Base-by-base conservation (phyloP, 53 echinoderm and acorn worm species). In the Paelopatides confundens region DNA sequence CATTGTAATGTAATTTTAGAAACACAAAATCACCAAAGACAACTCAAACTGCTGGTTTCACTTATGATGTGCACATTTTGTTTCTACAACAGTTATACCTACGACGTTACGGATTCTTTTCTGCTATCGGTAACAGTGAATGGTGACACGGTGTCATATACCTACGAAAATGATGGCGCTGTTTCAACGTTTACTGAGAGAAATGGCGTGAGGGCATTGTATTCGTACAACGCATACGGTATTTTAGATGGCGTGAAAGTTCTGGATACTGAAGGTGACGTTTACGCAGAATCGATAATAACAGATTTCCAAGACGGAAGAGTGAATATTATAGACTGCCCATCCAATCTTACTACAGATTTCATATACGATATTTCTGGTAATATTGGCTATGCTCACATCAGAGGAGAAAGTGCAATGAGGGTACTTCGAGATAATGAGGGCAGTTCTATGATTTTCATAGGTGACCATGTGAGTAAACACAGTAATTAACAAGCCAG, bases 131-230 rank as follows among this genome's bases (percentile, higher is more conserved):
- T 76, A 13, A 71, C 69, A 5, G 66, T 76, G 5, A 71, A 85
- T 32, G 90, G 48, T 26, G 29, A 74, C 21, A 43, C 48, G 11
- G 48, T 85, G 23, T 48, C 69, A 2, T 90, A 90, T 40, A 74
- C 50, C 31, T 90, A 90, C 53, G 64, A 71, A 23, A 36, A 36
- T 58, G 90, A 90, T 71, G 90, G 90, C n/a, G 90, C 90, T 3
- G 29, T 90, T 15, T 62, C 69, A 13, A 85, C 85, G 26, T 84
- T 90, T 35, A 66, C 62, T 3, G 35, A 68, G 5, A 17, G 76
- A 38, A 50, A 71, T 53, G 85, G 76, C 6, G 63, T 46, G 3
- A 35, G 2, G 24, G 51, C 69, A 29, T 21, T 24, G 1, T 85
- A 62, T 64, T 18, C 74, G 0, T 85, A 90, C 85, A 62, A 90